phyloP scores from a whole-genome alignment of 2,888 invertebrate species.

The Sicus ferrugineus region DNA sequence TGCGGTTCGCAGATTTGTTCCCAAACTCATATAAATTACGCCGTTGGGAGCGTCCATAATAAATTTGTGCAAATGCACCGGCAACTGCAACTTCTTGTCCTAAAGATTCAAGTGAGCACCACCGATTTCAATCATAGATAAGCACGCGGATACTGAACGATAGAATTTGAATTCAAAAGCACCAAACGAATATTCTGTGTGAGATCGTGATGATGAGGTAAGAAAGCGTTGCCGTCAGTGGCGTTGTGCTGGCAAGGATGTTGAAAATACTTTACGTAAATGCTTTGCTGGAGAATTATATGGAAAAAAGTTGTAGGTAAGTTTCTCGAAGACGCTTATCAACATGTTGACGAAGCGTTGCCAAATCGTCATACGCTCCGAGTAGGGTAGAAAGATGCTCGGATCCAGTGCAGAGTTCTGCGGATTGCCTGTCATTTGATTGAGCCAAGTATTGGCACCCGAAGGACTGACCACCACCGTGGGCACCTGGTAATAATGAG shows the following conservation, averaged over 20 bases:
- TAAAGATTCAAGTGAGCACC: slow-evolving; percentile 53
- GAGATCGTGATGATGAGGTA: slow-evolving; percentile 61
- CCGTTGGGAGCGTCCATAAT: slow-evolving; percentile 62
- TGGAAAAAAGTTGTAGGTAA: slow-evolving; percentile 63
- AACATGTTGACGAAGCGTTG: slow-evolving; percentile 64
- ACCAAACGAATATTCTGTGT: slow-evolving; percentile 61
- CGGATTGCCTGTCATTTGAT: slow-evolving; percentile 66
- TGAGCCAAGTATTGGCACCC: slow-evolving; percentile 65
- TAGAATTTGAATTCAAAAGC: slow-evolving; percentile 61
- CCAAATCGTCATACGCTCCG: slow-evolving; percentile 64
- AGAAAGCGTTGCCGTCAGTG: slow-evolving; percentile 18
- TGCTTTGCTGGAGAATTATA: slow-evolving; percentile 61
- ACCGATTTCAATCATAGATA: slow-evolving; percentile 61
- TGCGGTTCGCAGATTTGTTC: slow-evolving; percentile 58
- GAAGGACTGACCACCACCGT: slow-evolving; percentile 63
- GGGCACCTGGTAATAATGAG: slow-evolving; percentile 60
- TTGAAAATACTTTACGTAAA: slow-evolving; percentile 60
- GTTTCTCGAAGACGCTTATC: slow-evolving; percentile 59
- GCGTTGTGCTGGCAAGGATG: slow-evolving; percentile 47
- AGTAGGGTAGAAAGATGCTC: slow-evolving; percentile 62
- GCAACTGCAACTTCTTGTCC: slow-evolving; percentile 43
- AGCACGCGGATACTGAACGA: slow-evolving; percentile 59
- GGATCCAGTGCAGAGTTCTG: slow-evolving; percentile 65
- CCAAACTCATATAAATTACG: slow-evolving; percentile 65
- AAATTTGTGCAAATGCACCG: slow-evolving; percentile 55